Evolutionary conservation across 2,113 vertebrate species (phyloP).

Genomic region (Eudorcas thomsonii): DNA sequence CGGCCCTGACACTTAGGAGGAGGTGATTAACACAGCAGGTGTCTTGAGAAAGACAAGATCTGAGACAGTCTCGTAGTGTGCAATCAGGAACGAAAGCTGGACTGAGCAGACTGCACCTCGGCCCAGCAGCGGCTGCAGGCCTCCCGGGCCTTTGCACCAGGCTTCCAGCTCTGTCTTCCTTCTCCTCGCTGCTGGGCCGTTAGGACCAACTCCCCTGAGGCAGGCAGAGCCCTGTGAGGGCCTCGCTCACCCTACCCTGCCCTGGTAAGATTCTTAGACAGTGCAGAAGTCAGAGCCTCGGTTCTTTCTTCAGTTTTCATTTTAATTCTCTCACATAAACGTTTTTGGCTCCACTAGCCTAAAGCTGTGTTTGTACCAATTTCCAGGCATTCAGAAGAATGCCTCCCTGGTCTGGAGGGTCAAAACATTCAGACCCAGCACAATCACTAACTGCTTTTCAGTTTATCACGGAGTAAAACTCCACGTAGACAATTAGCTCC

Average conservation of each 20-base stretch:
- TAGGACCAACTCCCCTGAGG: not conserved
- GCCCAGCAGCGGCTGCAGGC: not conserved
- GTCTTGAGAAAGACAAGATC: not conserved
- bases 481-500: not conserved
- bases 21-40: not conserved
- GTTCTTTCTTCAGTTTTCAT: not conserved
- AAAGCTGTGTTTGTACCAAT: not conserved
- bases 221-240: not conserved
- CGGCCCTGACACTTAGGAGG: not conserved
- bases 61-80: not conserved
- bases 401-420: not conserved
- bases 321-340: not conserved
- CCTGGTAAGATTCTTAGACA: rapidly evolving
- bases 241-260: not conserved
- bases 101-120: rapidly evolving
- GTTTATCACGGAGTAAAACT: not conserved
- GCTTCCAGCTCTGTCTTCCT: not conserved
- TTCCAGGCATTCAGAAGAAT: not conserved
- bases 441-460: not conserved
- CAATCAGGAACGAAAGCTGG: not conserved
- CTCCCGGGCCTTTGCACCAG: not conserved
- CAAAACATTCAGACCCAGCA: not conserved
- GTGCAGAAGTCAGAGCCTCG: not conserved
- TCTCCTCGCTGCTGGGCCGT: not conserved
- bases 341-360: not conserved